Percentiles rank a stretch among this genome's conserved stretches.
phyloP scores from a whole-genome alignment of 1,140 invertebrate genomes.

The Sitodiplosis mosellana region DNA sequence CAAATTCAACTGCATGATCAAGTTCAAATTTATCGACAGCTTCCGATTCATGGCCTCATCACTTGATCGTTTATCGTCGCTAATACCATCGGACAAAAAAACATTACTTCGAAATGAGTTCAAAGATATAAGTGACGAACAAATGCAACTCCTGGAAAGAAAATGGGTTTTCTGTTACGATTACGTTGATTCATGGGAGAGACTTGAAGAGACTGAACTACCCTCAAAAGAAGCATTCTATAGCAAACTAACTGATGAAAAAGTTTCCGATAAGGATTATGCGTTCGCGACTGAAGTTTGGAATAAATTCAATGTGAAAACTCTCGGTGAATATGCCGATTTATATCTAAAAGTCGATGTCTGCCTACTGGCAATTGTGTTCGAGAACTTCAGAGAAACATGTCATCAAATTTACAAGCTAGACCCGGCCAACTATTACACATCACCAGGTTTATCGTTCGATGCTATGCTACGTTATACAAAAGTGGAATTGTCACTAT shows the following conservation, averaged over 20 bases:
- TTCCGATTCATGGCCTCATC: constrained; percentile 14
- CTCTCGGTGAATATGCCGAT: no score
- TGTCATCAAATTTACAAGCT: constrained; percentile 14
- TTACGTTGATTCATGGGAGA: constrained; percentile 14
- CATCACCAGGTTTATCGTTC: no score
- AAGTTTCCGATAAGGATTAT: constrained; percentile 21
- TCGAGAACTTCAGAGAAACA: constrained; percentile 26
- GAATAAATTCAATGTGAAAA: no score
- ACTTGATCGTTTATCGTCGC: constrained; percentile 9
- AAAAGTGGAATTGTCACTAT: constrained; percentile 25
- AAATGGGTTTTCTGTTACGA: constrained; percentile 20
- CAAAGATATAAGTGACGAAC: constrained; percentile 9
- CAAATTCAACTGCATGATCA: no score
- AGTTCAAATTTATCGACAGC: constrained; percentile 18
- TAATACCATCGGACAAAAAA: constrained; percentile 15
- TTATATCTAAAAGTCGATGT: constrained; percentile 26
- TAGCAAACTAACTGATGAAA: constrained; percentile 13
- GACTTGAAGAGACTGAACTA: constrained; percentile 16
- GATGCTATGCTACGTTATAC: constrained; percentile 22
- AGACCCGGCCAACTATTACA: constrained; percentile 19
- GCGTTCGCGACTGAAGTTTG: constrained; percentile 24
- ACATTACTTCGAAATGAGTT: constrained; percentile 7
- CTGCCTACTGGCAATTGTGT: constrained; percentile 25
- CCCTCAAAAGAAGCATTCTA: constrained; percentile 17
- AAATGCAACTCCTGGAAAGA: constrained; percentile 9